These are phyloP conservation scores for Sycobia sp. DNA, from an alignment of 1,140 invertebrate species.

Conservation along the genomic window DNA sequence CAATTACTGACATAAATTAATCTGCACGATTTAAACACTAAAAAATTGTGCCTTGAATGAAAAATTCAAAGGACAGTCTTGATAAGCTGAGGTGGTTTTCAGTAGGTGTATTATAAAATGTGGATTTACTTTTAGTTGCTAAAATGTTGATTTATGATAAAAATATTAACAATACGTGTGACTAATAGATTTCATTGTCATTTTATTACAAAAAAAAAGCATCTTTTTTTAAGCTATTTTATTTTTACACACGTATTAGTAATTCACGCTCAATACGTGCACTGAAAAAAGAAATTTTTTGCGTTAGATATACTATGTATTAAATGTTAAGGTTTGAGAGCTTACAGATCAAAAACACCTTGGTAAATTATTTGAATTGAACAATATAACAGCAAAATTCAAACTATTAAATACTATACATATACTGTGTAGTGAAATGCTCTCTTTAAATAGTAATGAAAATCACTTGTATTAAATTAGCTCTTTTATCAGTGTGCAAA, in stretches of 20 bases:
- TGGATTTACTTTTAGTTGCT: slow-evolving; percentile 14
- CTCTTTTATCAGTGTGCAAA: too few relatives aligned
- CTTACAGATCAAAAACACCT: too few relatives aligned
- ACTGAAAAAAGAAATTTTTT: too few relatives aligned
- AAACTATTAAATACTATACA: too few relatives aligned
- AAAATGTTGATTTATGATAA: slow-evolving; percentile 15
- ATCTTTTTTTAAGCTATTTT: neutral
- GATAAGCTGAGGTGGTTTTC: slow-evolving; percentile 5
- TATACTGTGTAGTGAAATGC: too few relatives aligned
- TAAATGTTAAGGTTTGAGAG: too few relatives aligned
- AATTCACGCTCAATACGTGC: neutral
- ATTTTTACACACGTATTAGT: slow-evolving; percentile 16
- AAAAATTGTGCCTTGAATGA: slow-evolving; percentile 5
- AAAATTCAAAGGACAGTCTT: slow-evolving; percentile 13
- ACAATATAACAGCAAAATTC: too few relatives aligned
- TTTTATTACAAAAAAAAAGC: slow-evolving; percentile 9
- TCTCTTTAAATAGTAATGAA: too few relatives aligned
- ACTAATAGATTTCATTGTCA: slow-evolving; percentile 12
- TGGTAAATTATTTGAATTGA: too few relatives aligned
- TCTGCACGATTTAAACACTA: neutral
- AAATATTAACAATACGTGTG: slow-evolving; percentile 21
- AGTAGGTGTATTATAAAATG: slow-evolving; percentile 3
- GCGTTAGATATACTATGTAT: too few relatives aligned
- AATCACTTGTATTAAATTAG: too few relatives aligned
- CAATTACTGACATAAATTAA: neutral